Evolutionary conservation across 2,888 invertebrate species (phyloP), one percentile per base, ranked within the genome.

Genomic region (Mythimna ferrago): DNA sequence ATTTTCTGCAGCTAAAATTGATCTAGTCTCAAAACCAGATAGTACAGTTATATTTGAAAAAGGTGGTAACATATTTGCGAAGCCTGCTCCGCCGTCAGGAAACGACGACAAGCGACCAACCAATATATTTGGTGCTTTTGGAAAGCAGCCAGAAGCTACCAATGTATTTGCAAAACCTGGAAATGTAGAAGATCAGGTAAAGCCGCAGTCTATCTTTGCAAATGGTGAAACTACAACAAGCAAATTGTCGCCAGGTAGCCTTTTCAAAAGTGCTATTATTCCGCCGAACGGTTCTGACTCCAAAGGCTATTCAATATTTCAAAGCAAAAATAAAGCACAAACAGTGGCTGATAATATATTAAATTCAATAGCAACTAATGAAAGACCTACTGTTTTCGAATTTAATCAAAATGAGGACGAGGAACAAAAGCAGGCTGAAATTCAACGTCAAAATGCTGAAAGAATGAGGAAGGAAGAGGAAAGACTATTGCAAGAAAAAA

Each of bases 261-360:
- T 96, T 73, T 96, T 95, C 74, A 96, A 96, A 89, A 94, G 89
- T 76, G 94, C 93, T 14, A 56, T 89, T 26, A 87, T 85, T 19
- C 87, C 88, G 16, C 81, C 86, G 14, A 92, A 90, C 76, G 89
- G 86, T 14, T 58, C 89, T 7, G 91, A 92, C 53, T 68, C 80
- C n/a, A 92, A 92, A 78, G 71, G 73, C 66, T 94, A 92, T 84
- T 91, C 92, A 48, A 93, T 94, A 88, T 95, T 95, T 81, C 92
- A 92, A 85, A 93, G 86, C 71, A 95, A 95, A 90, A 95, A 94
- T 84, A 94, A 93, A 86, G 89, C 89, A 48, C 90, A 90, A 65
- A 89, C 93, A 41, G 93, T 93, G 21, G 93, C 94, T 71, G 92
- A 93, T 80, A 94, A 90, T 83, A 93, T 95, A 87, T 90, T 94